phyloP scores from a whole-genome alignment of 2,888 invertebrate genomes.

The Heliconius sara region DNA sequence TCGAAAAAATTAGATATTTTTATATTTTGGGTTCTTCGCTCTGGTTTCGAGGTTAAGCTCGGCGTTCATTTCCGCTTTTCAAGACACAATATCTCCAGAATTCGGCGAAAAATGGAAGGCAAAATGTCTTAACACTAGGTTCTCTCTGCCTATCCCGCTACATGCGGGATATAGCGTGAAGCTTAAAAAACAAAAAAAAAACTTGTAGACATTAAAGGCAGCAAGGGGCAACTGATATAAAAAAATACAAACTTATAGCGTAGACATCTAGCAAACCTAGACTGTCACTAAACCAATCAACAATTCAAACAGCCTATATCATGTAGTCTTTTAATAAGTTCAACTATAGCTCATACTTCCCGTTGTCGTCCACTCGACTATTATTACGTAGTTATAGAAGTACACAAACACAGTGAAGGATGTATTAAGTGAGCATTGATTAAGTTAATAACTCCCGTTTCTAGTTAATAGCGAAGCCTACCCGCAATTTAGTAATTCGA shows the following conservation, averaged over 20 bases:
- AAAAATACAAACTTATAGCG: neutral
- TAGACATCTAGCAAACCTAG: neutral
- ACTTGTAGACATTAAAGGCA: neutral
- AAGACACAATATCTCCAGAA: too few species aligned
- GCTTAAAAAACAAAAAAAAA: neutral
- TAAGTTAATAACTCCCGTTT: conserved; percentile 44
- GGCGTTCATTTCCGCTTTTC: too few species aligned
- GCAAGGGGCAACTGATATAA: neutral
- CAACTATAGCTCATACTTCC: conserved; percentile 14
- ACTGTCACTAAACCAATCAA: neutral
- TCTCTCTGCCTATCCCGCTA: too few species aligned
- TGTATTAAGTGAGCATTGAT: conserved; percentile 46
- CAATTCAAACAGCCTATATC: neutral
- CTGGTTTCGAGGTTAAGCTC: too few species aligned
- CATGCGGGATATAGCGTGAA: too few species aligned
- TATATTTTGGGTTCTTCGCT: too few species aligned
- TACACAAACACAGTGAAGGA: conserved; percentile 43
- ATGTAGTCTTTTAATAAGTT: neutral
- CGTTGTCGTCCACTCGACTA: conserved; percentile 25
- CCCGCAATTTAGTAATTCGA: conserved; percentile 62
- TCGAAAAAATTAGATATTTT: too few species aligned
- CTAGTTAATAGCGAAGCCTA: conserved; percentile 50
- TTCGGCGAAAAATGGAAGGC: too few species aligned
- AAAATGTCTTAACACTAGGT: too few species aligned
- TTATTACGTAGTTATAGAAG: conserved; percentile 45